Evolutionary conservation across 2,888 invertebrate genomes (phyloP).

Genomic region (Ditula angustiorana): DNA sequence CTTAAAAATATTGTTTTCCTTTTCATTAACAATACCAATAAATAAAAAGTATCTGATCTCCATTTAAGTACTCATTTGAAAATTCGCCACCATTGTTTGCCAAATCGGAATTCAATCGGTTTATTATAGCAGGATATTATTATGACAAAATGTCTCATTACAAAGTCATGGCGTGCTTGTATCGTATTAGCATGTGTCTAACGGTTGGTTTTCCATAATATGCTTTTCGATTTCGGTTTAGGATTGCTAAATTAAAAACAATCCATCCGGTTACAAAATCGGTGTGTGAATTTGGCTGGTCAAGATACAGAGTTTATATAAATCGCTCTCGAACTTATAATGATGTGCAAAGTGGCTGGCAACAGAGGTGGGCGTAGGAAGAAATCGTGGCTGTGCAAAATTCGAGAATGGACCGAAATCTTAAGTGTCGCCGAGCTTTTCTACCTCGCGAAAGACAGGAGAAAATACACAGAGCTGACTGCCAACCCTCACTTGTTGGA

Average conservation of each 20-base stretch:
- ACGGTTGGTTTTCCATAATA: conserved; percentile 17
- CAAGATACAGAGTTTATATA: too few species aligned
- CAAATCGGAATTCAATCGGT: conserved; percentile 7
- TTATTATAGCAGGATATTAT: conserved; percentile 19
- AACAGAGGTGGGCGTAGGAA: too few species aligned
- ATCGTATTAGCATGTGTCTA: background rate
- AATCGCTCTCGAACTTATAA: too few species aligned
- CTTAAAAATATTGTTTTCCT: too few species aligned
- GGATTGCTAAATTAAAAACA: conserved; percentile 7
- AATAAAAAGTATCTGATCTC: conserved; percentile 6
- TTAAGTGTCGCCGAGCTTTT: too few species aligned
- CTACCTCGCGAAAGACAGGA: too few species aligned
- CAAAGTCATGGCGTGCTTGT: conserved; percentile 14
- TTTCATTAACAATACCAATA: background rate
- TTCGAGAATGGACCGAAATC: too few species aligned
- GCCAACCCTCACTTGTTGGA: too few species aligned
- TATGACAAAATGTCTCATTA: conserved; percentile 16
- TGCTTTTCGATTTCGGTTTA: conserved; percentile 1
- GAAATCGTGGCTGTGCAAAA: too few species aligned
- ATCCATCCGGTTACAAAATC: conserved; percentile 12
- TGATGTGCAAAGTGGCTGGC: too few species aligned
- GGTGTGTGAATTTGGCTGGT: too few species aligned
- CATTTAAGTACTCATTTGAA: conserved; percentile 3
- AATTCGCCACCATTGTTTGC: conserved; percentile 19
- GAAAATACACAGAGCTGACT: too few species aligned